Evolutionary conservation across 2,888 invertebrate species (phyloP), one percentile per base, ranked within the genome.

Genomic region (Melanargia galathea): DNA sequence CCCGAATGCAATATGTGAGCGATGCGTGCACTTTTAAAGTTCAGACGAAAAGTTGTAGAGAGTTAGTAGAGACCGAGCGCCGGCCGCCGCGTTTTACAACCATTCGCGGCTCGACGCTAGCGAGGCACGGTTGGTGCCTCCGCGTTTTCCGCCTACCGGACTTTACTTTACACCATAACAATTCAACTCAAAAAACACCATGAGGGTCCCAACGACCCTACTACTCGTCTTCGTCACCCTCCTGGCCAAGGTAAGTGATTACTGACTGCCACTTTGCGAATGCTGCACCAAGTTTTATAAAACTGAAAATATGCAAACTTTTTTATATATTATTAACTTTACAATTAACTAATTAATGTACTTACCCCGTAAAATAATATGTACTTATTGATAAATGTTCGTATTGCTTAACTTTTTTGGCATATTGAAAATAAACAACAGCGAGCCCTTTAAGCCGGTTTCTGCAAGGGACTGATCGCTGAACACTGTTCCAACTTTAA

Each of bases 91-190:
- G 63, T 65, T 60, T 63, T 66, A 62, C 4, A 73, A 69, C 75
- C 88, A 90, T 83, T 89, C 87, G 87, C 86, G 81, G 80, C 78
- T 79, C 77, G 84, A 78, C 83, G 77, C 79, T 81, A 73, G 82
- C 75, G 82, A 76, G 82, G 87, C 83, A 83, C 83, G 82, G 82
- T 79, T 82, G 83, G 77, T 75, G 81, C 78, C 75, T 77, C 76
- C 80, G 83, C 84, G 80, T 76, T 75, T 70, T 72, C 73, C 80
- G 75, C 71, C 72, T 65, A 65, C 73, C 73, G 71, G 71, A 74
- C 72, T 70, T 77, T 82, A 84, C 82, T 87, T 84, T 77, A 68
- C 73, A 81, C 75, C 76, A 80, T 78, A 75, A 79, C 80, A 67
- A 48, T 48, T 59, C 52, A 64, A 57, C 54, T 54, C 46, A 48